Evolutionary conservation across 2,888 invertebrate genomes (phyloP).

Genomic region (Panzeria rudis): DNA sequence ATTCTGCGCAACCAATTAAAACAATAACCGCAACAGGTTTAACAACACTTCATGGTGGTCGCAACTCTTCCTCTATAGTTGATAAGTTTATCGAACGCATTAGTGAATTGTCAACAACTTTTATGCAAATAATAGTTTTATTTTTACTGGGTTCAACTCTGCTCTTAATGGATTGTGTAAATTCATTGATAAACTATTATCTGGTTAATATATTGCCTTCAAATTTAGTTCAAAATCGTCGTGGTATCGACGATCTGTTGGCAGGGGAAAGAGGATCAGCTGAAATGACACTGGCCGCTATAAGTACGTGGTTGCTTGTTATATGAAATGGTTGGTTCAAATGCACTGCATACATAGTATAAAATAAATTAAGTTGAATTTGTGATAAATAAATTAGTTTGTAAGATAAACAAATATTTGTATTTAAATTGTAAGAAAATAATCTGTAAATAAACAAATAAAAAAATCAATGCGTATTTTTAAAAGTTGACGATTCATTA

Average conservation of each 20-base stretch:
- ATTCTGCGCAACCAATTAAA: background rate
- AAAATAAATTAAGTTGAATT: background rate
- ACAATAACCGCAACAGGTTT: too few relatives aligned
- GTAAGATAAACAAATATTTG: background rate
- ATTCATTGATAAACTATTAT: constrained; percentile 60
- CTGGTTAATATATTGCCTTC: constrained; percentile 69
- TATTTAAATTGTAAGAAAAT: background rate
- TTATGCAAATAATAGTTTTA: constrained; percentile 8
- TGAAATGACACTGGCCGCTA: constrained; percentile 72
- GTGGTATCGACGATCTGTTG: constrained; percentile 5
- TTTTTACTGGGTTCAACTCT: constrained; percentile 55
- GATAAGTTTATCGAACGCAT: background rate
- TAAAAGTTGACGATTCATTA: too few relatives aligned
- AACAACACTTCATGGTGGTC: background rate
- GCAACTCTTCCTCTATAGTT: background rate
- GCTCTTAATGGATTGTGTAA: constrained; percentile 67
- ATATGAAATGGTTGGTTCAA: constrained; percentile 66
- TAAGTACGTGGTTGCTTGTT: constrained; percentile 73
- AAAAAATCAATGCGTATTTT: too few relatives aligned
- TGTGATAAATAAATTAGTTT: background rate
- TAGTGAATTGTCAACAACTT: background rate
- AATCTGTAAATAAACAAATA: too few relatives aligned
- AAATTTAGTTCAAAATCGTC: constrained; percentile 54
- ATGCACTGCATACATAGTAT: too few relatives aligned
- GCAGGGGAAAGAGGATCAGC: constrained; percentile 36